Evolutionary conservation across 2,113 vertebrate genomes (phyloP).

Genomic region (Atlantisia rogersi): DNA sequence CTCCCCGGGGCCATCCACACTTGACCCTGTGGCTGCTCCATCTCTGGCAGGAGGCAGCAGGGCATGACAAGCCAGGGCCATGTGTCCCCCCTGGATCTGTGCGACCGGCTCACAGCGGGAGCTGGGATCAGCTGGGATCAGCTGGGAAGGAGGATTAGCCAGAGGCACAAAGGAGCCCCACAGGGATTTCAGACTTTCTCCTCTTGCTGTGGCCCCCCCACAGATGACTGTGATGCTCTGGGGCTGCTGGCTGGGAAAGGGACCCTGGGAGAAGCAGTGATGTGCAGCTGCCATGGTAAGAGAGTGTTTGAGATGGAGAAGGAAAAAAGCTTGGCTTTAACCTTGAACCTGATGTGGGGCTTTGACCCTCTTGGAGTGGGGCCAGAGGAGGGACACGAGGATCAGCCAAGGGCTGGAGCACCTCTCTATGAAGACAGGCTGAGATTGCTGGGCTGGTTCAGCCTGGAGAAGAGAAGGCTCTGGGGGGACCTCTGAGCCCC

Average conservation of each 20-base stretch:
- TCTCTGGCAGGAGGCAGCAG: not conserved
- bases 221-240: not conserved
- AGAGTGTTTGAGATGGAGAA: not conserved
- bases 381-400: too few species aligned
- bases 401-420: too few species aligned
- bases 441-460: too few species aligned
- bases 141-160: not conserved
- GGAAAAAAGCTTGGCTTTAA: not conserved
- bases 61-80: not conserved
- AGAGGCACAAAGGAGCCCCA: not conserved
- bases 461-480: too few species aligned
- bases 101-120: not conserved
- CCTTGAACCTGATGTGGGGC: not conserved
- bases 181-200: slow-evolving; percentile 34
- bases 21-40: not conserved
- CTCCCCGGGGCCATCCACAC: not conserved
- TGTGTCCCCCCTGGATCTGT: not conserved
- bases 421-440: too few species aligned
- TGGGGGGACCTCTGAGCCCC: too few species aligned
- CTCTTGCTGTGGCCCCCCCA: not conserved
- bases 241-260: not conserved
- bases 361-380: not conserved
- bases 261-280: not conserved
- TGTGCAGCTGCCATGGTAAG: not conserved
- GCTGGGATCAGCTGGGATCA: not conserved